These are phyloP conservation scores for Podilymbus podiceps DNA, from an alignment of 2,113 vertebrate species.

Conservation along the genomic window DNA sequence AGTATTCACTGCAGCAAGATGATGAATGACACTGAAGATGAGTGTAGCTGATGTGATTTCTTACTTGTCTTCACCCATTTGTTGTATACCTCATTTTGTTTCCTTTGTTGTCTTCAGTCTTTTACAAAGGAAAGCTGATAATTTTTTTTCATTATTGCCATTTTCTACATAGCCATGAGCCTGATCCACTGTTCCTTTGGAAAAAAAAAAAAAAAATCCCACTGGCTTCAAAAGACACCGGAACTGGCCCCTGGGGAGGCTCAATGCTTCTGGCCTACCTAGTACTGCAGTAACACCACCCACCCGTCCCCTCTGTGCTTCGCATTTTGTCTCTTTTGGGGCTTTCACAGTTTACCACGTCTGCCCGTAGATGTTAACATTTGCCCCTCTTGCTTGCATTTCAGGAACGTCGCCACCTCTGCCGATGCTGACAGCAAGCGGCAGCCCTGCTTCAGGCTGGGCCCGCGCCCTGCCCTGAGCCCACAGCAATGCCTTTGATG, in stretches of 20 bases:
- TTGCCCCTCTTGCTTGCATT: not conserved
- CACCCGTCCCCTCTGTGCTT: not conserved
- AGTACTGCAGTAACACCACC: not conserved
- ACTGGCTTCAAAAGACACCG: not conserved
- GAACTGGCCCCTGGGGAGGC: not conserved
- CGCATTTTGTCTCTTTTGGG: not conserved
- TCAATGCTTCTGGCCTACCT: not conserved
- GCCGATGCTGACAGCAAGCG: not conserved
- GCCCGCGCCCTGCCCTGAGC: not conserved
- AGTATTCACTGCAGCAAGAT: not conserved
- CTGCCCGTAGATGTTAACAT: not conserved
- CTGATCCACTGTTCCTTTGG: not conserved
- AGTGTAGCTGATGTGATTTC: constrained; percentile 22
- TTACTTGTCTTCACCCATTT: constrained; percentile 14
- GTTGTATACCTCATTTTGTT: not conserved
- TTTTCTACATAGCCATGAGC: not conserved
- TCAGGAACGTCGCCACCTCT: not conserved
- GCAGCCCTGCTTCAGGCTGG: not conserved
- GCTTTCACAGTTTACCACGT: not conserved
- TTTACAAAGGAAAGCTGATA: not conserved
- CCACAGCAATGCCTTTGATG: not conserved
- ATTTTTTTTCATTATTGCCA: not conserved
- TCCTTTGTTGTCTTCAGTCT: not conserved
- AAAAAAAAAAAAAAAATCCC: not conserved
- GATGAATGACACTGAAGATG: constrained; percentile 5